Percentiles rank a stretch among this genome's conserved stretches.
Conservation (phyloP, 1,140 invertebrate genomes). For the Asbolus verrucosus region DNA sequence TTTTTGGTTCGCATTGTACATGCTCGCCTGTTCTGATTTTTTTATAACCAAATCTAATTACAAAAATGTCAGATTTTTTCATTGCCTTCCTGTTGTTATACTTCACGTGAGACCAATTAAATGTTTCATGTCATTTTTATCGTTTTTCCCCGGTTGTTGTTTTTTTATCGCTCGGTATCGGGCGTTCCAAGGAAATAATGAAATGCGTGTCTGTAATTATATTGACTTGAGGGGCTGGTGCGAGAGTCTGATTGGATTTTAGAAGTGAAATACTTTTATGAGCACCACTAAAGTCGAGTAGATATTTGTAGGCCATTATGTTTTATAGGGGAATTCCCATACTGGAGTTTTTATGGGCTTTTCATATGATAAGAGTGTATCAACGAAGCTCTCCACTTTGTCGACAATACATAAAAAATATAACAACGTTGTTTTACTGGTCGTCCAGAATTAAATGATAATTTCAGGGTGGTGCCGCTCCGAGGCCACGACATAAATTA, state of each 20-base stretch:
- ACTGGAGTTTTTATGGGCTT: slow-evolving; percentile 23
- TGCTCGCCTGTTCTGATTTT: not conserved
- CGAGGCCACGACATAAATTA: slow-evolving; percentile 35
- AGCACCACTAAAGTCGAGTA: slow-evolving; percentile 22
- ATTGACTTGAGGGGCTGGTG: not conserved
- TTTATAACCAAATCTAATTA: slow-evolving; percentile 30
- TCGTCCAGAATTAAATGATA: slow-evolving; percentile 32
- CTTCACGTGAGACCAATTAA: slow-evolving; percentile 43
- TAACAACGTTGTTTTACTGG: slow-evolving; percentile 24
- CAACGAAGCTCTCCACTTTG: slow-evolving; percentile 31
- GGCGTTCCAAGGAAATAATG: slow-evolving; percentile 36
- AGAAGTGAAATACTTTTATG: slow-evolving; percentile 30
- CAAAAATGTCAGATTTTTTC: slow-evolving; percentile 31
- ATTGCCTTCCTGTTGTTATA: slow-evolving; percentile 26
- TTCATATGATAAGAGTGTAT: slow-evolving; percentile 36
- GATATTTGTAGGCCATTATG: slow-evolving; percentile 36
- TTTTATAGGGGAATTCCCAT: slow-evolving; percentile 33
- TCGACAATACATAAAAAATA: slow-evolving; percentile 36
- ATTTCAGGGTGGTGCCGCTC: slow-evolving; percentile 6
- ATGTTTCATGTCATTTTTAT: slow-evolving; percentile 45
- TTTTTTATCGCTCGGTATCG: slow-evolving; percentile 29
- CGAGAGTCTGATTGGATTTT: slow-evolving; percentile 21
- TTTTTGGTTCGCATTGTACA: not conserved
- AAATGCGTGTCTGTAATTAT: slow-evolving; percentile 33
- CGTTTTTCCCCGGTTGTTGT: slow-evolving; percentile 22